Conservation (phyloP, 1,140 invertebrate genomes). For the Ceratosolen fusciceps region DNA sequence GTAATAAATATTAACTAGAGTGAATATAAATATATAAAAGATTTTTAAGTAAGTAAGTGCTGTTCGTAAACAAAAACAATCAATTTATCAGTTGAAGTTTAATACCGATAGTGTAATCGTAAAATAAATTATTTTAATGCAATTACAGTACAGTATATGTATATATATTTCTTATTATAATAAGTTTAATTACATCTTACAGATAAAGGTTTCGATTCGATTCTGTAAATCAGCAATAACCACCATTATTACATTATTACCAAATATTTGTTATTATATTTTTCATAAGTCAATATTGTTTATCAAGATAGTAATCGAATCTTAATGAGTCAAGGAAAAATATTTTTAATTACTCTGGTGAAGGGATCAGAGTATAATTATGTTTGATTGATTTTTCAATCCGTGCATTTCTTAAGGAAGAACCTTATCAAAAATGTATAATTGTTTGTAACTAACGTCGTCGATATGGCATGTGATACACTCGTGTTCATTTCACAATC, state of each 20-base stretch:
- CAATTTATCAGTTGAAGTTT: too few relatives aligned
- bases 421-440: constrained; percentile 36
- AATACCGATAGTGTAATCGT: not conserved
- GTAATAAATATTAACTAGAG: too few relatives aligned
- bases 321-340: constrained; percentile 9
- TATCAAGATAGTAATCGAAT: not conserved
- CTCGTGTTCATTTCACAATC: constrained; percentile 38
- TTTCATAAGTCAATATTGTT: constrained; percentile 1
- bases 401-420: not conserved
- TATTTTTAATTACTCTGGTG: not conserved
- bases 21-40: too few relatives aligned
- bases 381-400: constrained; percentile 16
- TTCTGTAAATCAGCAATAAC: not conserved
- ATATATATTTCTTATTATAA: too few relatives aligned
- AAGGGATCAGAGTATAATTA: constrained; percentile 28
- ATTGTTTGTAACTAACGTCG: constrained; percentile 37
- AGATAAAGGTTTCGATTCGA: not conserved
- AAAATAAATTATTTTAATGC: not conserved
- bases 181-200: not conserved
- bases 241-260: not conserved
- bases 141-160: too few relatives aligned
- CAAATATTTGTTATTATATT: constrained; percentile 7
- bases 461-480: constrained; percentile 6
- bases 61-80: too few relatives aligned
- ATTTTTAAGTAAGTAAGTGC: too few relatives aligned